phyloP scores from a whole-genome alignment of 2,113 vertebrate genomes.

The Malurus cyaneus region DNA sequence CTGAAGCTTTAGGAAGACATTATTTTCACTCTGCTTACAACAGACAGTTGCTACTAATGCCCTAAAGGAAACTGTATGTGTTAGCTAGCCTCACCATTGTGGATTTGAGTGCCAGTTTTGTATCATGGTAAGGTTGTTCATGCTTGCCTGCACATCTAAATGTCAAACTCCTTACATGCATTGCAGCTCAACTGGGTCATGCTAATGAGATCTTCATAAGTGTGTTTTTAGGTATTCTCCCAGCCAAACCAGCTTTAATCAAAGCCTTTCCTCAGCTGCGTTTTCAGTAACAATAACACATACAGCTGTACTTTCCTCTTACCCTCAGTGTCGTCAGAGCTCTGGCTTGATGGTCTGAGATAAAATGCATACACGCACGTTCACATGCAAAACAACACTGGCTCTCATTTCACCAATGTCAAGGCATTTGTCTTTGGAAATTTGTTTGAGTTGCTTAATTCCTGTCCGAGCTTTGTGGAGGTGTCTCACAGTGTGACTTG shows the following conservation, averaged over 20 bases:
- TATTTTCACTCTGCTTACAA: not conserved
- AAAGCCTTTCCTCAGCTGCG: not conserved
- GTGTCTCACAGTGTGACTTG: not conserved
- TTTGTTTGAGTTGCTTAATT: not conserved
- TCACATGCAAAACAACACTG: not conserved
- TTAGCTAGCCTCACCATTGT: not conserved
- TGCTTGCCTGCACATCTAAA: not conserved
- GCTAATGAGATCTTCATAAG: not conserved
- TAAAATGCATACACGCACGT: not conserved
- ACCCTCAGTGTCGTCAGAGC: not conserved
- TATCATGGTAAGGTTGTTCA: not conserved
- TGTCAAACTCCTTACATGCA: not conserved
- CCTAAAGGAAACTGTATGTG: not conserved
- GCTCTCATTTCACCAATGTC: not conserved
- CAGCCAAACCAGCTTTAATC: conserved; percentile 1
- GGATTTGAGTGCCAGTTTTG: not conserved
- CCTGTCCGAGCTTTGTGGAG: not conserved
- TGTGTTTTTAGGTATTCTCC: not conserved
- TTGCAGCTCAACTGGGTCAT: not conserved
- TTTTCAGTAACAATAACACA: not conserved
- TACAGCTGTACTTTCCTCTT: not conserved
- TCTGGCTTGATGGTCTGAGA: not conserved
- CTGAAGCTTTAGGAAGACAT: not conserved
- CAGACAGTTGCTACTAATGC: not conserved
- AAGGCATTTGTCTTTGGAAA: not conserved